phyloP scores from a whole-genome alignment of 2,113 vertebrate genomes.

The Choloepus hoffmanni region DNA sequence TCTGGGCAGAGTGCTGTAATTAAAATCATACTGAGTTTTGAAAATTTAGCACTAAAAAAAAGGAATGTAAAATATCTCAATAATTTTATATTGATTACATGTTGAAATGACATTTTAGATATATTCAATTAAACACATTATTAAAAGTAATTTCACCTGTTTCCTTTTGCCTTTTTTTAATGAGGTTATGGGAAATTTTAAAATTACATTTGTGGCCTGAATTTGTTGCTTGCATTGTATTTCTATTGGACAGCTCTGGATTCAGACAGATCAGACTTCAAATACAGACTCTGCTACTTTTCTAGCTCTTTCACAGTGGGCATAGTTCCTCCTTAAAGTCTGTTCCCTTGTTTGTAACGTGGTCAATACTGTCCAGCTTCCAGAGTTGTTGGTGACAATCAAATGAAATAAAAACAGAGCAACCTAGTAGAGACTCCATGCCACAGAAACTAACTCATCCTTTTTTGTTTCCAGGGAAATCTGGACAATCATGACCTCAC shows the following conservation, averaged over 20 bases:
- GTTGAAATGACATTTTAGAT: not conserved
- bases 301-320: not conserved
- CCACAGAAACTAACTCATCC: slow-evolving; percentile 14
- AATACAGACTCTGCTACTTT: slow-evolving; percentile 18
- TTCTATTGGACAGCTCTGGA: not conserved
- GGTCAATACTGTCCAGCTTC: not conserved
- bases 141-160: not conserved
- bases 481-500: slow-evolving; percentile 1
- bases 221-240: not conserved
- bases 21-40: no score
- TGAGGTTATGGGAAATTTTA: not conserved
- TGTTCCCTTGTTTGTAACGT: not conserved
- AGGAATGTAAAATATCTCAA: not conserved
- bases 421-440: not conserved
- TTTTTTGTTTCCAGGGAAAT: slow-evolving; percentile 28
- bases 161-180: not conserved
- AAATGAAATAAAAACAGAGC: slow-evolving; percentile 19
- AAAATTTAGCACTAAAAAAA: not conserved
- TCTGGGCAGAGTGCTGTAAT: not conserved
- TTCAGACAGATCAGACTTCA: slow-evolving; percentile 1
- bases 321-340: not conserved
- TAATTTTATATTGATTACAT: not conserved
- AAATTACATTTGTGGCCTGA: not conserved
- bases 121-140: not conserved
- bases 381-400: not conserved